Evolutionary conservation across 2,888 invertebrate genomes (phyloP).

Genomic region (Agrilus mali): DNA sequence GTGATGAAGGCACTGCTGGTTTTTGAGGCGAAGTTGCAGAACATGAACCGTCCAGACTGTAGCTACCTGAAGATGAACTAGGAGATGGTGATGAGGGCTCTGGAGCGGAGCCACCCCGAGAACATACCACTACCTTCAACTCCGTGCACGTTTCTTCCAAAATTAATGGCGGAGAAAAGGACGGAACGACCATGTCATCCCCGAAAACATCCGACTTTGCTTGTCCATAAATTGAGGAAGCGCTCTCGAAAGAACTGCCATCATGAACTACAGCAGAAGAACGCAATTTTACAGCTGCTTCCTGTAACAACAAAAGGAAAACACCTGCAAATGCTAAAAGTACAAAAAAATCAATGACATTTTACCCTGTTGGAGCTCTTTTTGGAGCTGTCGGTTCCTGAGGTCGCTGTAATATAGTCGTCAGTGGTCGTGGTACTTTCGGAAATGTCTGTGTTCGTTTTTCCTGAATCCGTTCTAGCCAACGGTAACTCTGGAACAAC

Average conservation of each 20-base stretch:
- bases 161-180: constrained; percentile 46
- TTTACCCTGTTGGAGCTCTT: constrained; percentile 55
- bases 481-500: constrained; percentile 38
- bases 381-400: constrained; percentile 52
- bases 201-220: constrained; percentile 57
- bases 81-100: constrained; percentile 31
- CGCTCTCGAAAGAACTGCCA: constrained; percentile 80
- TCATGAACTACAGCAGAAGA: constrained; percentile 35
- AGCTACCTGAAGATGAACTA: constrained; percentile 45
- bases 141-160: constrained; percentile 35
- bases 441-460: constrained; percentile 67
- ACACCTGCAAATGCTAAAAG: too few species aligned
- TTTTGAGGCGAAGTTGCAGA: constrained; percentile 29
- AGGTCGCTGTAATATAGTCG: constrained; percentile 79
- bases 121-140: constrained; percentile 29
- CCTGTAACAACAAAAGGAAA: too few species aligned
- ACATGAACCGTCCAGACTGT: constrained; percentile 37
- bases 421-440: constrained; percentile 78
- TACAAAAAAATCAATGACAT: background rate
- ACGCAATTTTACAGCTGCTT: too few species aligned
- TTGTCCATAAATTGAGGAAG: constrained; percentile 66
- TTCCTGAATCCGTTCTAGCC: constrained; percentile 59
- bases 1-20: constrained; percentile 26
- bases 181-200: constrained; percentile 51
- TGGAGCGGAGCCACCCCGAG: constrained; percentile 37